Evolutionary conservation across 2,888 invertebrate species (phyloP).

Genomic region (Lamproptera curius): DNA sequence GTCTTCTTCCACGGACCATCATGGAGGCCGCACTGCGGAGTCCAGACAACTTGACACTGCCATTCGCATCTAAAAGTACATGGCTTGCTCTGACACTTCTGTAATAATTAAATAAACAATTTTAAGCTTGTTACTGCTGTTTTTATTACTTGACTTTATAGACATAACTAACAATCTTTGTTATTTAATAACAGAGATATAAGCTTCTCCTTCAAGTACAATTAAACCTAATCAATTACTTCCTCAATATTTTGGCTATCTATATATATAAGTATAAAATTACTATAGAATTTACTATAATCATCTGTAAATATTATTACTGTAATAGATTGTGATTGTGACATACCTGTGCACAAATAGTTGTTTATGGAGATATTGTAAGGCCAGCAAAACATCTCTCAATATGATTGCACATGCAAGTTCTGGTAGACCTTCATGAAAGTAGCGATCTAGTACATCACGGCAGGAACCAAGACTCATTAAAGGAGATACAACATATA

Average conservation of each 20-base stretch:
- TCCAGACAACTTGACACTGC: slow-evolving; percentile 86
- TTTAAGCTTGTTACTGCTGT: too few relatives aligned
- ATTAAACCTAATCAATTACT: too few relatives aligned
- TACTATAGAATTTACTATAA: too few relatives aligned
- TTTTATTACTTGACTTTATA: too few relatives aligned
- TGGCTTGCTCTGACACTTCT: slow-evolving; percentile 91
- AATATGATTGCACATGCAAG: slow-evolving; percentile 88
- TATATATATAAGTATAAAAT: too few relatives aligned
- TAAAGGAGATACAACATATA: slow-evolving; percentile 89
- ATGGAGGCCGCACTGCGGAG: slow-evolving; percentile 88
- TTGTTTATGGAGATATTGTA: slow-evolving; percentile 91
- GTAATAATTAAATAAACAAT: too few relatives aligned
- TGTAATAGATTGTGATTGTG: too few relatives aligned
- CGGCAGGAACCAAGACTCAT: slow-evolving; percentile 92
- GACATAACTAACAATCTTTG: too few relatives aligned
- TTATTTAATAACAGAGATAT: too few relatives aligned
- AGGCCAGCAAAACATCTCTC: slow-evolving; percentile 86
- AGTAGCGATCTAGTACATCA: slow-evolving; percentile 87
- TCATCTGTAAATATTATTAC: too few relatives aligned
- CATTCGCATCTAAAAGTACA: slow-evolving; percentile 85
- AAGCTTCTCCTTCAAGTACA: too few relatives aligned
- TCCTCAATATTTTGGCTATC: too few relatives aligned
- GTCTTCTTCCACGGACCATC: slow-evolving; percentile 84
- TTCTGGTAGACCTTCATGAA: slow-evolving; percentile 88
- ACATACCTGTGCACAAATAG: slow-evolving; percentile 90